Evolutionary conservation across 1,140 invertebrate genomes (phyloP).

Genomic region (Goniozus legneri): DNA sequence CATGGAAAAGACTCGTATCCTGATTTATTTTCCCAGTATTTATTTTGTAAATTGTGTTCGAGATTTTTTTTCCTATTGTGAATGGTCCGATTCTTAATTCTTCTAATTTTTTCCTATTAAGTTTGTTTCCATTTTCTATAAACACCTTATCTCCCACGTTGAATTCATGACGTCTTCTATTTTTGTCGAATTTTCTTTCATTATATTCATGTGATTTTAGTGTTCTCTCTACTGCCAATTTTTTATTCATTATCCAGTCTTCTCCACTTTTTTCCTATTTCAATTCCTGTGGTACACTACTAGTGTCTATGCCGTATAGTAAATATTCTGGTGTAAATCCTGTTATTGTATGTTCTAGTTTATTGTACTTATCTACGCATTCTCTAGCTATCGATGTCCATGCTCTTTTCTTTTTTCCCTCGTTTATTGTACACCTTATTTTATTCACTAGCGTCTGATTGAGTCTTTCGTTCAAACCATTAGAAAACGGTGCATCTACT

Average conservation of each 20-base stretch:
- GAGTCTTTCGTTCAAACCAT: slow-evolving; percentile 34
- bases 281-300: slow-evolving; percentile 31
- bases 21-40: too few relatives aligned
- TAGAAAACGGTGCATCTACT: slow-evolving; percentile 26
- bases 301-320: slow-evolving; percentile 32
- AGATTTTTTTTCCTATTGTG: neutral
- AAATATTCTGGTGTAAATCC: slow-evolving; percentile 38
- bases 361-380: slow-evolving; percentile 42
- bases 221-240: neutral
- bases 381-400: slow-evolving; percentile 41
- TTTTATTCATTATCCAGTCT: too few relatives aligned
- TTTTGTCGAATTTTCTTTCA: neutral
- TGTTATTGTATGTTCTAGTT: slow-evolving; percentile 37
- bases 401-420: slow-evolving; percentile 22
- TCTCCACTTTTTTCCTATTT: too few relatives aligned
- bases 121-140: slow-evolving; percentile 19
- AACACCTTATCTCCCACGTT: slow-evolving; percentile 17
- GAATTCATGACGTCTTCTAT: slow-evolving; percentile 6
- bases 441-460: slow-evolving; percentile 2
- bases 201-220: neutral
- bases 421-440: slow-evolving; percentile 37
- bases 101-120: slow-evolving; percentile 19
- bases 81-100: slow-evolving; percentile 16
- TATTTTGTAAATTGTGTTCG: too few relatives aligned
- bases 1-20: too few relatives aligned